These are phyloP conservation scores for Synaphobranchus kaupii DNA, from an alignment of 2,797 vertebrate genomes.

Conservation along the genomic window DNA sequence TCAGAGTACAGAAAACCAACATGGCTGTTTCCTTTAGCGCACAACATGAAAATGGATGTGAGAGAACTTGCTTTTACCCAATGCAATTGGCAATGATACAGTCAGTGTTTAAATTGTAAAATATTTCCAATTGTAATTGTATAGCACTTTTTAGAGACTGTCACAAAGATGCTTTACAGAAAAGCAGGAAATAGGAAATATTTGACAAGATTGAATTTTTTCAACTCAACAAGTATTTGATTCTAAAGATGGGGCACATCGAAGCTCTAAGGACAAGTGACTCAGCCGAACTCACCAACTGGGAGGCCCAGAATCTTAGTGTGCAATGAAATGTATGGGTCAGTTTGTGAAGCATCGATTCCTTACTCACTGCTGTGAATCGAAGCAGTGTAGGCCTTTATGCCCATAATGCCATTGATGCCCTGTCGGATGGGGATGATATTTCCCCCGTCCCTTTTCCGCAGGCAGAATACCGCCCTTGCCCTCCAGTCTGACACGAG, in stretches of 20 bases:
- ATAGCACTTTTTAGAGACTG: neutral
- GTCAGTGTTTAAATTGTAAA: neutral
- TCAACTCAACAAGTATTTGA: neutral
- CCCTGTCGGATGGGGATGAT: conserved; percentile 67
- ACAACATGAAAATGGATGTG: neutral
- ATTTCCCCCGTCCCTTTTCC: conserved; percentile 71
- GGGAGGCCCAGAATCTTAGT: neutral
- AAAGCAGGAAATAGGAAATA: too few relatives aligned
- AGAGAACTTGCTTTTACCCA: neutral
- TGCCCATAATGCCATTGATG: conserved; percentile 60
- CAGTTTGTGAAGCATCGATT: conserved; percentile 4
- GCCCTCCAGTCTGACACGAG: conserved; percentile 70
- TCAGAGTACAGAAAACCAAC: too few relatives aligned
- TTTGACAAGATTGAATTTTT: neutral
- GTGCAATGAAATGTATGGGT: neutral
- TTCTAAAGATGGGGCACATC: neutral
- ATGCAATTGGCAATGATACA: neutral
- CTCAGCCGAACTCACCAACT: neutral
- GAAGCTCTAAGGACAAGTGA: neutral
- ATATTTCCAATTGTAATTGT: too few relatives aligned
- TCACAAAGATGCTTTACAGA: too few relatives aligned
- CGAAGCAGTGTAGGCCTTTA: conserved; percentile 69
- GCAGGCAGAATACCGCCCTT: conserved; percentile 63
- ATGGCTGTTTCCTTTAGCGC: neutral
- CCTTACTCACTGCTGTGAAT: conserved; percentile 64